Conservation (phyloP, 2,888 invertebrate genomes). For the Aporophyla nigra region DNA sequence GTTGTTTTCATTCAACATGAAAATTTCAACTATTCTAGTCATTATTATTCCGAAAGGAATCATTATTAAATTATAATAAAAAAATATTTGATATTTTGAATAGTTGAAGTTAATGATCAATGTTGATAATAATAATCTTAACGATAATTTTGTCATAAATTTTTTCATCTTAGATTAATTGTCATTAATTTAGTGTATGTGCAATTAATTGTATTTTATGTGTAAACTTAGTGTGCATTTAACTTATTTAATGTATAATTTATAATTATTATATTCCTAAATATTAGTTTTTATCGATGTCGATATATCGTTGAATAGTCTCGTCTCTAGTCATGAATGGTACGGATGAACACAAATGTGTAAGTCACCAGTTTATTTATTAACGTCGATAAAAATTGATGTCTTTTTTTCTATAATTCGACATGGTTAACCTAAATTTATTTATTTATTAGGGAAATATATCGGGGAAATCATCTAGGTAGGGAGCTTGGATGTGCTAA, state of each 20-base stretch:
- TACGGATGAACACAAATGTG: slow-evolving; percentile 39
- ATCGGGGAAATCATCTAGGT: slow-evolving; percentile 80
- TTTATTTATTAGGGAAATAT: slow-evolving; percentile 89
- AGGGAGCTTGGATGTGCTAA: slow-evolving; percentile 67
- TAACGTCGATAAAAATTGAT: slow-evolving; percentile 62
- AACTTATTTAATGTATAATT: slow-evolving; percentile 80
- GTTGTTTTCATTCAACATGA: slow-evolving; percentile 83
- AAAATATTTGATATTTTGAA: slow-evolving; percentile 77
- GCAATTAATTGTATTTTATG: slow-evolving; percentile 88
- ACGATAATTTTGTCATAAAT: slow-evolving; percentile 80
- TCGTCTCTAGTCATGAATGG: slow-evolving; percentile 58
- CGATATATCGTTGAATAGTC: slow-evolving; percentile 44
- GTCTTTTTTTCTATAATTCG: slow-evolving; percentile 46
- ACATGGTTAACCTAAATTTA: slow-evolving; percentile 79
- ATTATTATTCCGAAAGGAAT: slow-evolving; percentile 69
- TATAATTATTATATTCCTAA: slow-evolving; percentile 71
- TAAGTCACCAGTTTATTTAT: slow-evolving; percentile 30
- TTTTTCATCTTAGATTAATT: slow-evolving; percentile 84
- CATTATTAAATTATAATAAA: slow-evolving; percentile 68
- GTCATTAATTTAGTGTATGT: slow-evolving; percentile 87
- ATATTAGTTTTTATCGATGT: slow-evolving; percentile 63
- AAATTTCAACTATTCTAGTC: slow-evolving; percentile 83
- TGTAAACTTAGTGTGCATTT: slow-evolving; percentile 83
- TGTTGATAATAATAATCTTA: slow-evolving; percentile 78
- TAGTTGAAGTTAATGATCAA: slow-evolving; percentile 75